Evolutionary conservation across 2,797 vertebrate genomes (phyloP).

Genomic region (Nannoperca obscura): DNA sequence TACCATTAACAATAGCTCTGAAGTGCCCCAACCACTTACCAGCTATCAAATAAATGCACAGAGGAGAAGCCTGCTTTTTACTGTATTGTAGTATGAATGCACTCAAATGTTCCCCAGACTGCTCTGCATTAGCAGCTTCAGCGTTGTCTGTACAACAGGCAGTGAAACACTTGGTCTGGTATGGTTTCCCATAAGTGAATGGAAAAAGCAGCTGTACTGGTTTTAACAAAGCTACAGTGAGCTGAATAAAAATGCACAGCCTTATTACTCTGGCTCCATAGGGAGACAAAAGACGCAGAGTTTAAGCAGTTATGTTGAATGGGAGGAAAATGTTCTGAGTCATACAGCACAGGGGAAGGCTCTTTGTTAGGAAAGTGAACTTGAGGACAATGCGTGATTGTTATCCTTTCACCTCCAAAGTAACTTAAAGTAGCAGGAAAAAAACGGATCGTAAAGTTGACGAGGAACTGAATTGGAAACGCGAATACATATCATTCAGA

Average conservation of each 20-base stretch:
- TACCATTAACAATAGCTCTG: neutral
- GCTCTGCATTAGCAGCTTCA: conserved; percentile 43
- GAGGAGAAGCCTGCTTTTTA: conserved; percentile 15
- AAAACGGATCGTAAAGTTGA: neutral
- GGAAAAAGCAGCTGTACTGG: conserved; percentile 71
- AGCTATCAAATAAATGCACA: neutral
- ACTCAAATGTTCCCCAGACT: conserved; percentile 48
- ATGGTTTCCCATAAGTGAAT: conserved; percentile 52
- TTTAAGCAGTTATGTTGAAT: conserved; percentile 21
- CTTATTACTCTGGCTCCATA: conserved; percentile 36
- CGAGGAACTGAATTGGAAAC: conserved; percentile 1
- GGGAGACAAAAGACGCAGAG: conserved; percentile 32
- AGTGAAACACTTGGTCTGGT: conserved; percentile 46
- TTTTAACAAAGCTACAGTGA: conserved; percentile 51
- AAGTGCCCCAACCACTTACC: neutral
- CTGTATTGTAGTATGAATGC: conserved; percentile 3
- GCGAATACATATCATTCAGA: neutral
- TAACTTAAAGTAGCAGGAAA: neutral
- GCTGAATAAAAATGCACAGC: conserved; percentile 51
- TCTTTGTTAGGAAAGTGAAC: conserved; percentile 4
- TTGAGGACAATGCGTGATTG: neutral
- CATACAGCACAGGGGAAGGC: conserved; percentile 19
- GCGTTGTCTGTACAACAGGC: conserved; percentile 43
- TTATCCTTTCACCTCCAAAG: neutral
- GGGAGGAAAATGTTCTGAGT: conserved; percentile 41